phyloP scores from a whole-genome alignment of 2,888 invertebrate species.

The Thelaira solivaga region DNA sequence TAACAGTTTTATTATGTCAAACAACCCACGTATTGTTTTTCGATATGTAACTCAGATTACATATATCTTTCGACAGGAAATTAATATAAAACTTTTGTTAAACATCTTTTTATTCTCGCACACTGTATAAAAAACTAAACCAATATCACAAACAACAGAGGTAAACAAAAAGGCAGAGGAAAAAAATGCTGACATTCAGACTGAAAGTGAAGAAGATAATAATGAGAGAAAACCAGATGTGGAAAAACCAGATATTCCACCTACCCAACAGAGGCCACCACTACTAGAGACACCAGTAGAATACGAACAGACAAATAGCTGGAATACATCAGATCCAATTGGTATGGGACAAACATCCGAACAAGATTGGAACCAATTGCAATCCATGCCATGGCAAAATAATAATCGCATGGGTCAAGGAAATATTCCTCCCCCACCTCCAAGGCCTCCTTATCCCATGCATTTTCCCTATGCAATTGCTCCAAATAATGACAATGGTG shows the following conservation, averaged over 20 bases:
- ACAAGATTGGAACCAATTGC: constrained; percentile 69
- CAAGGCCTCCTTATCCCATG: constrained; percentile 67
- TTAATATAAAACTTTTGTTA: constrained; percentile 37
- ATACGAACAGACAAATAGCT: constrained; percentile 66
- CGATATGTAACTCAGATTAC: constrained; percentile 28
- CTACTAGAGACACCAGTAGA: constrained; percentile 72
- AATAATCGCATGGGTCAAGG: constrained; percentile 61
- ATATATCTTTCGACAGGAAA: constrained; percentile 22
- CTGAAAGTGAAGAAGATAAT: constrained; percentile 44
- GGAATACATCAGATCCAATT: constrained; percentile 66
- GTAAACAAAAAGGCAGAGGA: constrained; percentile 62
- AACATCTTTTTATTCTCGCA: constrained; percentile 37
- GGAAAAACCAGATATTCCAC: constrained; percentile 9
- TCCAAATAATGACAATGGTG: constrained; percentile 35
- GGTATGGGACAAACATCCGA: constrained; percentile 59
- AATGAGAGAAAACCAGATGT: constrained; percentile 18
- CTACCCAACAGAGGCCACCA: constrained; percentile 65
- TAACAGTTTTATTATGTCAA: constrained; percentile 1
- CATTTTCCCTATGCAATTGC: constrained; percentile 53
- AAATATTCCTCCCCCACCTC: constrained; percentile 64
- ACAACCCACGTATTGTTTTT: constrained; percentile 49
- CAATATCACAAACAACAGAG: constrained; percentile 32
- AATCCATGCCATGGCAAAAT: constrained; percentile 68
- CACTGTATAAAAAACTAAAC: not conserved
- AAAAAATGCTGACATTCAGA: constrained; percentile 54